phyloP scores from a whole-genome alignment of 2,888 invertebrate genomes.

The Agrochola litura region DNA sequence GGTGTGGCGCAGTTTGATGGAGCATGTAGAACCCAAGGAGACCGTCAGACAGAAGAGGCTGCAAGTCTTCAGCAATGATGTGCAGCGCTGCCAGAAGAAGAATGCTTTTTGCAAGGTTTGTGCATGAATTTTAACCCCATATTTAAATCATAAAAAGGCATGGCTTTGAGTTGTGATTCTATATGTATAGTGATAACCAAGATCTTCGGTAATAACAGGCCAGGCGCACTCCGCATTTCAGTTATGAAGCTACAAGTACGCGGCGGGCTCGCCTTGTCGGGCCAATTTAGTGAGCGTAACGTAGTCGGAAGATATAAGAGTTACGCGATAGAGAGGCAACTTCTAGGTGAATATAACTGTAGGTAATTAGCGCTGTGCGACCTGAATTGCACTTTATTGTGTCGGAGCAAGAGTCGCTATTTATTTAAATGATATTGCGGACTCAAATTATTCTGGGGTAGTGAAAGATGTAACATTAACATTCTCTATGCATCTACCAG shows the following conservation, averaged over 20 bases:
- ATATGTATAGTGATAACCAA: background rate
- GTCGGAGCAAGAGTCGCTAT: too few species aligned
- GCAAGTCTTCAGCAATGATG: slow-evolving; percentile 83
- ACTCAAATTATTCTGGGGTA: background rate
- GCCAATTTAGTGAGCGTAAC: too few species aligned
- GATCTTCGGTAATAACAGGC: background rate
- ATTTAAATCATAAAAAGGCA: background rate
- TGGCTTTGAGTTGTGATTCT: background rate
- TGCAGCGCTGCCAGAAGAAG: slow-evolving; percentile 76
- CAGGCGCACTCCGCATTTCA: too few species aligned
- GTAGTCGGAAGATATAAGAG: too few species aligned
- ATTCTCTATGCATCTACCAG: background rate
- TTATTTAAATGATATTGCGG: too few species aligned
- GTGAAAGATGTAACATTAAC: background rate
- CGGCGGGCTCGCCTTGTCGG: too few species aligned
- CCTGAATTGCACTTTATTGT: too few species aligned
- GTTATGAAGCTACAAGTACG: too few species aligned
- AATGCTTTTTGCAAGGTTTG: slow-evolving; percentile 76
- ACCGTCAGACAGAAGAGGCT: slow-evolving; percentile 77
- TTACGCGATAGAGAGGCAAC: too few species aligned
- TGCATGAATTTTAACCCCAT: background rate
- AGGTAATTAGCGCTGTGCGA: too few species aligned
- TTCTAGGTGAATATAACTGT: too few species aligned
- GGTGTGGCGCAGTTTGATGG: slow-evolving; percentile 87
- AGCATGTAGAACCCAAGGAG: slow-evolving; percentile 81